Base-by-base conservation (phyloP, 2,797 vertebrate genomes). In the Chloroceryle inda region DNA sequence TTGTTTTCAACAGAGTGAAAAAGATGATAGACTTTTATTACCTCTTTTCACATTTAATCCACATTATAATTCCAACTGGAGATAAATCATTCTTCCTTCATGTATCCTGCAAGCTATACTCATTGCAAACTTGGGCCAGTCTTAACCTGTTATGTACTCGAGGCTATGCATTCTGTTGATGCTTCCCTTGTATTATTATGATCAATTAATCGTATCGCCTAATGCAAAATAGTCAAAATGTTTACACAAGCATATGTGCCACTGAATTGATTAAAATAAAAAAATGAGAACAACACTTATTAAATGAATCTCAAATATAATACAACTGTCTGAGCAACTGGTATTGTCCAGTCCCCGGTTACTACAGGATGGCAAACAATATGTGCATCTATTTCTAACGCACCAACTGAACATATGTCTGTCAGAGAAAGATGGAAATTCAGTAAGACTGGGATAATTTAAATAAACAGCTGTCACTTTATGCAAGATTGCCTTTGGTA, bases 381-480 rank as follows among this genome's bases (percentile, higher is more conserved):
- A 98, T 97, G 94, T 86, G 91, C 92, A 62, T 93, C 95, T 96
- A 91, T 97, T 97, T 95, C 94, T 67, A 88, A 92, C 35, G 93
- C 79, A 96, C 47, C 94, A 74, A 84, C 64, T 53, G 88, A 97
- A 92, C 97, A 98, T 97, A 98, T 95, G 96, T 97, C 97, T 97
- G 92, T 97, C 96, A 97, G 83, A 86, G 90, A 91, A 87, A 97
- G 94, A 97, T 45, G 89, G 71, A 95, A 96, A 96, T 80, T 96
- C 93, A 97, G 84, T 26, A 90, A 95, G 80, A 88, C 77, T 95
- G 44, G 61, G 85, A 84, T 96, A 96, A 97, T 98, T 97, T 97
- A 97, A 97, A 98, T 95, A 97, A 98, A 97, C 97, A 98, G 95
- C 95, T 98, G 95, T 96, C 96, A 97, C 95, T 97, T 97, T 92